Evolutionary conservation across 2,797 vertebrate species (phyloP).

Genomic region (Hephaestus fuliginosus): DNA sequence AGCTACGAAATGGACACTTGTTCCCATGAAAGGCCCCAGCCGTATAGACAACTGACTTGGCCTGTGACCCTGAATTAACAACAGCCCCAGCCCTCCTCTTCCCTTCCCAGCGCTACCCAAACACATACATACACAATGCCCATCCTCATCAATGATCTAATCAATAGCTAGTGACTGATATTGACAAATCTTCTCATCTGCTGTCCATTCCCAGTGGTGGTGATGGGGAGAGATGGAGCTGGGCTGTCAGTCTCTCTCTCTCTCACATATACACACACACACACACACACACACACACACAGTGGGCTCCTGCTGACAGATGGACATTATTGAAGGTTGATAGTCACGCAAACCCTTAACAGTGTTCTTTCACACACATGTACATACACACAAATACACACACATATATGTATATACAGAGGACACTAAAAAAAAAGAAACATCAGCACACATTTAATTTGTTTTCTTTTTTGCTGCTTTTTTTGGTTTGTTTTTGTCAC

Average conservation of each 20-base stretch:
- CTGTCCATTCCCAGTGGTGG: constrained; percentile 58
- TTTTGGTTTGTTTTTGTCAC: background rate
- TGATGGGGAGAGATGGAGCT: constrained; percentile 26
- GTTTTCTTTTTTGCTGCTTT: background rate
- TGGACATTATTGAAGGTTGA: constrained; percentile 40
- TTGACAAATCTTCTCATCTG: constrained; percentile 76
- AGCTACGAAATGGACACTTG: constrained; percentile 69
- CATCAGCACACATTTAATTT: background rate
- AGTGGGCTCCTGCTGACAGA: constrained; percentile 36
- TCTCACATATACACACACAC: background rate
- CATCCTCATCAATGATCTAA: constrained; percentile 77
- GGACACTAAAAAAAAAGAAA: too few species aligned
- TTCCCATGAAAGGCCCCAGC: constrained; percentile 75
- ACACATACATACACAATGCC: constrained; percentile 52
- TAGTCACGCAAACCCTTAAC: constrained; percentile 14
- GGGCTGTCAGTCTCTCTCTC: background rate
- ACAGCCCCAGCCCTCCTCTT: constrained; percentile 40
- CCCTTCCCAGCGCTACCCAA: constrained; percentile 11
- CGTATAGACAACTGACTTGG: constrained; percentile 75
- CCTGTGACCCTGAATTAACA: constrained; percentile 81
- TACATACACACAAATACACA: background rate
- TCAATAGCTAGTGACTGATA: constrained; percentile 82
- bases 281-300: constrained; percentile 42
- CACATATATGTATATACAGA: background rate
- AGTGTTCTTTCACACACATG: background rate